phyloP scores from a whole-genome alignment of 2,113 vertebrate genomes.

The Oncorhynchus tshawytscha region DNA sequence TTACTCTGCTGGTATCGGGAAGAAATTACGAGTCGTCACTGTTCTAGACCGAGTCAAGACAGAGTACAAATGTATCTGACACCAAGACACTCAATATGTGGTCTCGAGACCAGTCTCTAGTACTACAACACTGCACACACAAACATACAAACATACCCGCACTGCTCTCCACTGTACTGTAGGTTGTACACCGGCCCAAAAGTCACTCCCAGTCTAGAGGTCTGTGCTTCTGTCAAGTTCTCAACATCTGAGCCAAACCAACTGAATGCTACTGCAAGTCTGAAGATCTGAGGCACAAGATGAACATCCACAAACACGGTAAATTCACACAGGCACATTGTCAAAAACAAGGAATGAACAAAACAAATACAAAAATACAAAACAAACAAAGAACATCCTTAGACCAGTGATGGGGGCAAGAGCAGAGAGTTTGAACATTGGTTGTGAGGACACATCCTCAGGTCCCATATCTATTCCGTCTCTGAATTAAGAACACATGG shows the following conservation, averaged over 20 bases:
- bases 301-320: conserved; percentile 20
- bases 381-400: conserved; percentile 19
- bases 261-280: neutral
- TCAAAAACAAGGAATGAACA: conserved; percentile 4
- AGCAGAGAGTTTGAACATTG: conserved; percentile 4
- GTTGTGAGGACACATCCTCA: conserved; percentile 1
- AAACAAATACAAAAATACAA: neutral
- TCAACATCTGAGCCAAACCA: conserved; percentile 56
- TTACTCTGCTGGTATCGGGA: too few relatives aligned
- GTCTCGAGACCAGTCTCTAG: too few relatives aligned
- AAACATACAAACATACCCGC: conserved; percentile 2
- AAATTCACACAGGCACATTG: conserved; percentile 57
- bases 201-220: neutral
- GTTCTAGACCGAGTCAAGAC: too few relatives aligned
- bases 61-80: too few relatives aligned
- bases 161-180: neutral
- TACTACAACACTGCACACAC: too few relatives aligned
- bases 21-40: too few relatives aligned
- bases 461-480: conserved; percentile 35
- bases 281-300: conserved; percentile 38
- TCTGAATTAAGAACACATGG: conserved; percentile 54
- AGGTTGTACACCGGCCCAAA: too few relatives aligned
- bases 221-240: conserved; percentile 64
- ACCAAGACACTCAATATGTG: too few relatives aligned
- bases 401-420: conserved; percentile 62